Conservation (phyloP, 2,888 invertebrate species). For the Alentia gelatinosa region DNA sequence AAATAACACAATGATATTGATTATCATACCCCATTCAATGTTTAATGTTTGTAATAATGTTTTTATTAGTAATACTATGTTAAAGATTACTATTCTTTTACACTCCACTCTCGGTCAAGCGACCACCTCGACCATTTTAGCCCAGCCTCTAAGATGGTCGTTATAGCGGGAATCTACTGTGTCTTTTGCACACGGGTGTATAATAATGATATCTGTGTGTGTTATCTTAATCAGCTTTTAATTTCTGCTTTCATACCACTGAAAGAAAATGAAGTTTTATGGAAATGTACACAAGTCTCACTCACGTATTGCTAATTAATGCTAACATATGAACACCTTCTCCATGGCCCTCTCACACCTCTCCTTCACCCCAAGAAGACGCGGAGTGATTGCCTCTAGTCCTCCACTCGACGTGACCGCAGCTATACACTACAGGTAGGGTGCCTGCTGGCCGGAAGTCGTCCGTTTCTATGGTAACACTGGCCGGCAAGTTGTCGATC, state of each 20-base stretch:
- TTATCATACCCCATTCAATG: too few relatives aligned
- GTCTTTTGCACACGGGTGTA: not conserved
- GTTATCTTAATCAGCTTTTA: not conserved
- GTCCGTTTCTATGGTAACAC: not conserved
- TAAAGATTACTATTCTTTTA: too few relatives aligned
- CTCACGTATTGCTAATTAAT: not conserved
- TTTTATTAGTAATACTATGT: too few relatives aligned
- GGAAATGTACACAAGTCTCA: not conserved
- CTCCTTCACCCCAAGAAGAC: not conserved
- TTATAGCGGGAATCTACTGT: not conserved
- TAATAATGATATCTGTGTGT: not conserved
- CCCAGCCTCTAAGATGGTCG: not conserved
- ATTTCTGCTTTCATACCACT: not conserved
- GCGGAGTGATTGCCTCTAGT: not conserved
- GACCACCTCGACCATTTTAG: not conserved
- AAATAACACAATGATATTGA: too few relatives aligned
- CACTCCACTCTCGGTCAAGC: not conserved
- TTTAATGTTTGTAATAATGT: too few relatives aligned
- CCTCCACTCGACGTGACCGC: too few relatives aligned
- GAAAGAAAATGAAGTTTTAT: not conserved
- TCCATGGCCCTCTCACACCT: not conserved
- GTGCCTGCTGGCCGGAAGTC: not conserved
- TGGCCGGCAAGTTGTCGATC: not conserved
- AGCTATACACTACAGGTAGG: not conserved
- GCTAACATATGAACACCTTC: not conserved